A percentile compares a stretch with the other conserved stretches of the same genome.
Conservation (phyloP, 37 sponge, comb jelly and placozoan genomes). For the Diacarnus erythraeanus region DNA sequence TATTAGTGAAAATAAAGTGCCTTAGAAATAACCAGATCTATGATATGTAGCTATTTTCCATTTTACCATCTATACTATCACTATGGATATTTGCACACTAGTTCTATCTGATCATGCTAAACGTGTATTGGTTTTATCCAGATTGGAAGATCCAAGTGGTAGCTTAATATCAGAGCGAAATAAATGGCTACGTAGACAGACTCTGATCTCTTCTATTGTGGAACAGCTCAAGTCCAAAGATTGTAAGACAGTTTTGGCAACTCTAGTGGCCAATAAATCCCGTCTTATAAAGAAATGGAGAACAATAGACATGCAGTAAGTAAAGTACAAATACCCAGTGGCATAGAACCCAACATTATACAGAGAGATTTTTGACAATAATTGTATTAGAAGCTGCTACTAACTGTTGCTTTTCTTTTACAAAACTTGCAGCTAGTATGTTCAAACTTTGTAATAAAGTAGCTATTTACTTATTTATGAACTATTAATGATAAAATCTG, state of each 20-base stretch:
- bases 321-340: background rate
- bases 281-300: conserved; percentile 87
- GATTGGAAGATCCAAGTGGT: conserved; percentile 50
- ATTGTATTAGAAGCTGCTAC: too few relatives aligned
- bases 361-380: too few relatives aligned
- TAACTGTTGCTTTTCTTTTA: too few relatives aligned
- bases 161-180: conserved; percentile 73
- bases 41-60: background rate
- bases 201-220: conserved; percentile 64
- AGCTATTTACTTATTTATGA: too few relatives aligned
- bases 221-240: conserved; percentile 91
- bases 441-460: too few relatives aligned
- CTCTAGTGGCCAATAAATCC: conserved; percentile 75
- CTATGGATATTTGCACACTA: too few relatives aligned
- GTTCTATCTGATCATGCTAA: too few relatives aligned
- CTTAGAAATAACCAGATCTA: background rate
- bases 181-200: conserved; percentile 80
- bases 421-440: too few relatives aligned
- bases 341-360: too few relatives aligned
- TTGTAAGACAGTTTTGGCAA: conserved; percentile 67
- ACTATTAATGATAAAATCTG: too few relatives aligned
- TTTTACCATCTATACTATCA: too few relatives aligned
- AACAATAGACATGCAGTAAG: conserved; percentile 68
- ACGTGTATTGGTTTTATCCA: too few relatives aligned
- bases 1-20: background rate